Conservation (phyloP, 2,888 invertebrate species). For the Hyposoter dolosus region DNA sequence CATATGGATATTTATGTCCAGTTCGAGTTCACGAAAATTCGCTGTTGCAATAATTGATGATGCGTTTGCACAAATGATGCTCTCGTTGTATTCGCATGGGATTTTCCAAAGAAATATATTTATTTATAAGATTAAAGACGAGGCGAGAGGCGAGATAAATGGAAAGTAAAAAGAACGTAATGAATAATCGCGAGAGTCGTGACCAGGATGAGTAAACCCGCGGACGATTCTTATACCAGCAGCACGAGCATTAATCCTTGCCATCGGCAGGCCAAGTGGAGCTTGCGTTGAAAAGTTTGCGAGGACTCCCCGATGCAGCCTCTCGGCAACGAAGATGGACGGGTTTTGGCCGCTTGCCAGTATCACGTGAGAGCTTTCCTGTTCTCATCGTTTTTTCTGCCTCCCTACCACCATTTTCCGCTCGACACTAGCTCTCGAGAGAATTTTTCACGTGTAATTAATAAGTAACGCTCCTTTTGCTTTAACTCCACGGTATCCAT, state of each 20-base stretch:
- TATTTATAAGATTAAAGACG: background rate
- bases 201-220: conserved; percentile 28
- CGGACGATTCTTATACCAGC: conserved; percentile 57
- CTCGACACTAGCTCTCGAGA: conserved; percentile 39
- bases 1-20: conserved; percentile 5
- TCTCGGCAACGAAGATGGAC: conserved; percentile 69
- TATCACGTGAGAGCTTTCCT: conserved; percentile 52
- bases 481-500: background rate
- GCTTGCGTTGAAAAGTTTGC: conserved; percentile 65
- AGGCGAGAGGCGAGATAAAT: background rate
- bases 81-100: background rate
- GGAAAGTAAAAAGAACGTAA: conserved; percentile 26
- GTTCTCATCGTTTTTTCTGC: conserved; percentile 37
- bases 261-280: conserved; percentile 68
- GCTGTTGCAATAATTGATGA: conserved; percentile 28
- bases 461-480: conserved; percentile 62
- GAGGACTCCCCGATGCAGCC: conserved; percentile 41
- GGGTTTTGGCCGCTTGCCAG: conserved; percentile 69
- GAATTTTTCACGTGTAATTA: conserved; percentile 66
- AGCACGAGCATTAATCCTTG: conserved; percentile 69
- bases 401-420: conserved; percentile 13
- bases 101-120: conserved; percentile 3
- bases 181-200: conserved; percentile 62
- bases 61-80: background rate
- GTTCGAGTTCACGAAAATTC: conserved; percentile 54